Percentiles rank a stretch among this genome's conserved stretches.
phyloP scores from a whole-genome alignment of 30 jellyfish, hydroid and myxozoan genomes.

The Chrysaora quinquecirrha region DNA sequence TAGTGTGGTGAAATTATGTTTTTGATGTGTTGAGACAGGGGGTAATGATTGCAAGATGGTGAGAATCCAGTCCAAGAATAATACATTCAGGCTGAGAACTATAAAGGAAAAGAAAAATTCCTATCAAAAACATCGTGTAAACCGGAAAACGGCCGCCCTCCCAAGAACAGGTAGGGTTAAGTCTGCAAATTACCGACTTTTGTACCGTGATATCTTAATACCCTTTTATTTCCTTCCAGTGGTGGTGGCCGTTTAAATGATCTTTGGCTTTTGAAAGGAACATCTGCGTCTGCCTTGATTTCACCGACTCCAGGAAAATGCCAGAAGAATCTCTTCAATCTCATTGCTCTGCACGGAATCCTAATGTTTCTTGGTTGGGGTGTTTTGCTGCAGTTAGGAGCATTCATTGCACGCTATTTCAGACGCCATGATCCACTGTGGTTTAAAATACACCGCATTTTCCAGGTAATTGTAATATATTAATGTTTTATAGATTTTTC shows the following conservation, averaged over 20 bases:
- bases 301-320: conserved; percentile 23
- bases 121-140: too few species aligned
- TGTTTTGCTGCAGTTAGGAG: conserved; percentile 24
- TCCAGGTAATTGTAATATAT: conserved; percentile 19
- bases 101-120: too few species aligned
- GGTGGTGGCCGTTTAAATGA: not conserved
- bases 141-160: too few species aligned
- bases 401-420: conserved; percentile 43
- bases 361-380: conserved; percentile 53
- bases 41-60: too few species aligned
- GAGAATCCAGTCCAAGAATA: too few species aligned
- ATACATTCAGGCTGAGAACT: too few species aligned
- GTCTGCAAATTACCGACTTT: too few species aligned
- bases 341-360: conserved; percentile 23
- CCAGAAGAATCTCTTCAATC: conserved; percentile 17
- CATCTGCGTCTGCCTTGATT: not conserved
- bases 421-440: conserved; percentile 34
- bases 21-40: too few species aligned
- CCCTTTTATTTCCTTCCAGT: conserved; percentile 7
- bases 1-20: too few species aligned
- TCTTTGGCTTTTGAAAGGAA: conserved; percentile 14
- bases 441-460: conserved; percentile 42
- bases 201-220: too few species aligned
- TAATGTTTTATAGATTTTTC: too few species aligned
- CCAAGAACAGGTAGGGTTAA: too few species aligned